Evolutionary conservation across 2,888 invertebrate species (phyloP).

Genomic region (Micoletzkya japonica): DNA sequence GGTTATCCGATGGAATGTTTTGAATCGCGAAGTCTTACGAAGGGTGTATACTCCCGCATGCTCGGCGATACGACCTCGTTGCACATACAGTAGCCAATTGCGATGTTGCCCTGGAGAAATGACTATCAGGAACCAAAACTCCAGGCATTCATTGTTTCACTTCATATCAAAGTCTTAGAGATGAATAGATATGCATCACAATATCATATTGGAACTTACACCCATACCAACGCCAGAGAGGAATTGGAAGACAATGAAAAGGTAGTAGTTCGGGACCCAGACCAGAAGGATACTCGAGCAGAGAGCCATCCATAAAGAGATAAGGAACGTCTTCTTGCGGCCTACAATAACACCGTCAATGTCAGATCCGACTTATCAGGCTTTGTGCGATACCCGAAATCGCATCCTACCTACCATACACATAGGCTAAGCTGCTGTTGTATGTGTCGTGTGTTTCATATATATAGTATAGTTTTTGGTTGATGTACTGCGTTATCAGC

Average conservation of each 20-base stretch:
- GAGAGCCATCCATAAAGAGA: conserved; percentile 51
- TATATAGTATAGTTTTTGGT: no score
- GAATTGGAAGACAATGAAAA: conserved; percentile 56
- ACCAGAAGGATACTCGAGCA: conserved; percentile 41
- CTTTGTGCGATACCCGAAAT: no score
- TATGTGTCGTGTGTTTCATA: not conserved
- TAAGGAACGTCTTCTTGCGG: conserved; percentile 51
- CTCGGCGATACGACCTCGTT: conserved; percentile 42
- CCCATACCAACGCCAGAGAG: conserved; percentile 55
- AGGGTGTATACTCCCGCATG: conserved; percentile 41
- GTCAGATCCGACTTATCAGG: no score
- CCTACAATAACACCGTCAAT: conserved; percentile 39
- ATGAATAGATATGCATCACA: not conserved
- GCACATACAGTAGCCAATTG: conserved; percentile 42
- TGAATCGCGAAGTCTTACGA: no score
- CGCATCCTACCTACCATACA: not conserved
- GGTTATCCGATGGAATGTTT: conserved; percentile 13
- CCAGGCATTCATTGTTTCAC: not conserved
- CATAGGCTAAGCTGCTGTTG: not conserved
- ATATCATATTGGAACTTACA: conserved; percentile 29
- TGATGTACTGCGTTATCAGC: no score
- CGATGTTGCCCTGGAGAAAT: conserved; percentile 41
- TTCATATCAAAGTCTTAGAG: not conserved
- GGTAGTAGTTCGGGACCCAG: conserved; percentile 44
- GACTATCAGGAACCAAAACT: not conserved